Evolutionary conservation across 2,113 vertebrate species (phyloP), one percentile per base, ranked within the genome.

Genomic region (Gobius niger): DNA sequence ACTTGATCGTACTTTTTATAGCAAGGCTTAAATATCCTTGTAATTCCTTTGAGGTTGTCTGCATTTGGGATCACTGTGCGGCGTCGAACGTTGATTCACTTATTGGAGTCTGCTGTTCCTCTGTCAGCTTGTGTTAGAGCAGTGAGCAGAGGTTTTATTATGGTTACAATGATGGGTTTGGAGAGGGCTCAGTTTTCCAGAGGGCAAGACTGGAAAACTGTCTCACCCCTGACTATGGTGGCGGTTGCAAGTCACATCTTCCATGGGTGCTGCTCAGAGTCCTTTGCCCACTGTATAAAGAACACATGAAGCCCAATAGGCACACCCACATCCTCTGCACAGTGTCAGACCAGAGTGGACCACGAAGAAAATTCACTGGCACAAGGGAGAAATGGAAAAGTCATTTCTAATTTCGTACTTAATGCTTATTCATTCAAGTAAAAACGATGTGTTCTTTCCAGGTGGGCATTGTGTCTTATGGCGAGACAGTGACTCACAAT

Each of bases 401-500:
- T 24, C 44, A 2, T 49, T 49, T 52, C 7, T 16, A 52, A 56
- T 34, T 56, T 56, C 40, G 13, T 9, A 44, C 81, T 54, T 57
- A 13, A 68, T 0, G 11, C 82, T 79, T 70, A 65, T 16, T 9
- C 42, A 65, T 49, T 71, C 44, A 56, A 19, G 19, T n/a, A 11
- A 53, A 73, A 63, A 4, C 16, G 71, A 8, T 64, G 9, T 68
- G 6, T 77, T 67, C 83, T 68, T 81, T 73, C 7, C 86, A 99
- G 98, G 96, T 98, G 82, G 96, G 96, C 70, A 94, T 99, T 46
- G 96, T 99, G 82, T 97, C 98, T 2, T 99, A 99, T 0, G 96
- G 96, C 24, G 87, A 94, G 83, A 90, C 89, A 0, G 95, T 98
- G 34, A 95, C 92, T 16, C 96, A 99, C 79, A 92, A 93, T 2